Conservation (phyloP, 2,888 invertebrate species). For the Stomorhina lunata region DNA sequence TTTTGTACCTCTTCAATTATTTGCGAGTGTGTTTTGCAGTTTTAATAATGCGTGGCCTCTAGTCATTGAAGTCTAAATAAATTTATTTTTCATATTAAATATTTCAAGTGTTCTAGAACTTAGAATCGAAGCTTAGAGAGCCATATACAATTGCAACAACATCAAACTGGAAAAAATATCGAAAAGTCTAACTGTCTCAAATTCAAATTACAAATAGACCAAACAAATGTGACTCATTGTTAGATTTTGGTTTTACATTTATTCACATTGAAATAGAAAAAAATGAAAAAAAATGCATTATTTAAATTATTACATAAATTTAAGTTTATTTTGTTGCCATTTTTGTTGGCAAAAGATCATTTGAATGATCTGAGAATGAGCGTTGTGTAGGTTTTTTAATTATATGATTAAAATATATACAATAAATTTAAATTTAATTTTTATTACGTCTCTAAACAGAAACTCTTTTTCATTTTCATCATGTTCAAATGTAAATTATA, state of each 20-base stretch:
- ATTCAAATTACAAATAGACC: constrained; percentile 16
- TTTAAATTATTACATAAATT: constrained; percentile 27
- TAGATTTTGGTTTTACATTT: neutral
- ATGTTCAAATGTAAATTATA: constrained; percentile 4
- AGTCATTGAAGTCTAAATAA: constrained; percentile 39
- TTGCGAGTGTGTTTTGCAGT: constrained; percentile 24
- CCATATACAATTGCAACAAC: neutral
- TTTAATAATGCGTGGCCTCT: constrained; percentile 57
- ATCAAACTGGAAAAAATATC: constrained; percentile 4
- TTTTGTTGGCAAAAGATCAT: constrained; percentile 43
- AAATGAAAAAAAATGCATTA: neutral
- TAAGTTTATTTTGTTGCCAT: constrained; percentile 20
- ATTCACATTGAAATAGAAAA: neutral
- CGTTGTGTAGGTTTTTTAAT: constrained; percentile 61
- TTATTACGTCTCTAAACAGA: constrained; percentile 52
- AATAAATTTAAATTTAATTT: constrained; percentile 53
- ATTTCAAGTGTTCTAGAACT: no score
- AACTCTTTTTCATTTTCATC: constrained; percentile 19
- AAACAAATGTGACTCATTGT: constrained; percentile 46
- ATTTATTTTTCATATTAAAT: constrained; percentile 52
- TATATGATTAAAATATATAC: constrained; percentile 42
- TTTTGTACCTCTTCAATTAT: neutral
- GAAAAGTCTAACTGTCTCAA: constrained; percentile 50
- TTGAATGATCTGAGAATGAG: neutral
- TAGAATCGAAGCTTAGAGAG: no score